Conservation (phyloP, 1,140 invertebrate genomes). For the Drosophila varians region DNA sequence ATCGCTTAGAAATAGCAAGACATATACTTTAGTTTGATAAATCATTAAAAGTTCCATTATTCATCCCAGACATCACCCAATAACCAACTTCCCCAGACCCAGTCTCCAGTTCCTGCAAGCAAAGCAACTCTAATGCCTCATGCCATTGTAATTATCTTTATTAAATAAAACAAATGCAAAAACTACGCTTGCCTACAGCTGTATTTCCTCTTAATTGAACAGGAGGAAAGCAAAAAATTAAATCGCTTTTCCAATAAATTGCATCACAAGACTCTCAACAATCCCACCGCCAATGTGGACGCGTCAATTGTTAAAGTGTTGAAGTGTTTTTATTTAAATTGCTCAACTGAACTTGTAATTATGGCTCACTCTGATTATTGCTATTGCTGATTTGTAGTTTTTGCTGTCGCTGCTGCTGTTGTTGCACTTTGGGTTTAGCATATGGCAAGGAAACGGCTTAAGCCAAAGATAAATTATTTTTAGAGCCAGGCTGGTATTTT, state of each 20-base stretch:
- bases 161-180: slow-evolving; percentile 21
- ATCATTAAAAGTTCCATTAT: slow-evolving; percentile 29
- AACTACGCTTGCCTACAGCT: slow-evolving; percentile 24
- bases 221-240: slow-evolving; percentile 16
- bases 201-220: slow-evolving; percentile 46
- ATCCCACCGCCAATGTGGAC: slow-evolving; percentile 42
- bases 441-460: background rate
- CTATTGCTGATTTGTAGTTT: slow-evolving; percentile 29
- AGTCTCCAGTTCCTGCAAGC: slow-evolving; percentile 14
- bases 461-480: slow-evolving; percentile 40
- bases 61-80: slow-evolving; percentile 17
- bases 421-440: slow-evolving; percentile 11
- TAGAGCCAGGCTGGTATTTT: slow-evolving; percentile 50
- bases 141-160: slow-evolving; percentile 42
- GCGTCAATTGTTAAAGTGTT: slow-evolving; percentile 75
- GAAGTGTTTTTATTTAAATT: slow-evolving; percentile 80
- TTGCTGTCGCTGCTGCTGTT: slow-evolving; percentile 20
- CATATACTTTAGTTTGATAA: slow-evolving; percentile 12
- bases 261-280: slow-evolving; percentile 61
- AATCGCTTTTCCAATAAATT: slow-evolving; percentile 73
- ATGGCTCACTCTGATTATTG: slow-evolving; percentile 54
- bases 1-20: background rate
- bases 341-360: slow-evolving; percentile 80
- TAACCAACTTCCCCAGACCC: slow-evolving; percentile 33
- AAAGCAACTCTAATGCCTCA: slow-evolving; percentile 13